Conservation (phyloP, 2,888 invertebrate species). For the Spilosoma lubricipeda region DNA sequence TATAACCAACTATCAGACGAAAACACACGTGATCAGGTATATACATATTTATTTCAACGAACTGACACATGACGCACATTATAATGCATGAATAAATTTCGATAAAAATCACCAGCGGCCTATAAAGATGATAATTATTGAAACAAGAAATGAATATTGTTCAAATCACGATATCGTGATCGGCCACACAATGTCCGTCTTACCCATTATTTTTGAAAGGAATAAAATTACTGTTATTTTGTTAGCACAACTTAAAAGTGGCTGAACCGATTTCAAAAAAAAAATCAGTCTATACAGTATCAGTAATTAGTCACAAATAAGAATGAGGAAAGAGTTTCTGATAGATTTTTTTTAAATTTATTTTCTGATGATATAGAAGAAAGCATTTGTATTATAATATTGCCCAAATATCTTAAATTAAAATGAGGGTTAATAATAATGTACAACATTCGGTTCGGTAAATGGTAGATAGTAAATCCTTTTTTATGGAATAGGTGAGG, state of each 20-base stretch:
- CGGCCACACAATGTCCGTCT: not conserved
- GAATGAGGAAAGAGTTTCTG: too few relatives aligned
- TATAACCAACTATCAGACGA: not conserved
- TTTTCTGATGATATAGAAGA: too few relatives aligned
- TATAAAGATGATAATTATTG: not conserved
- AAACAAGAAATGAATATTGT: not conserved
- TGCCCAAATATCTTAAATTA: too few relatives aligned
- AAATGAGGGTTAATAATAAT: not conserved
- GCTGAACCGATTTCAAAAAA: too few relatives aligned
- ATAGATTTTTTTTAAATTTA: too few relatives aligned
- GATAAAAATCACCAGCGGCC: not conserved
- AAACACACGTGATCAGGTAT: not conserved
- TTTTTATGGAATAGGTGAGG: too few relatives aligned
- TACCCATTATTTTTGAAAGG: not conserved
- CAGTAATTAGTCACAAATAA: not conserved
- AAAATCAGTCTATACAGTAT: not conserved
- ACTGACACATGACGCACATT: not conserved
- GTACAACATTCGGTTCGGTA: not conserved
- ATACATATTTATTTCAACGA: conserved; percentile 1
- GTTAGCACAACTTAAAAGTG: not conserved
- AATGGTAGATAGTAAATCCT: too few relatives aligned
- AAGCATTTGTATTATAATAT: too few relatives aligned
- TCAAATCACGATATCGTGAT: not conserved
- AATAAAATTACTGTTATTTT: not conserved
- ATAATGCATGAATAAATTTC: not conserved